Conservation (phyloP, 1,140 invertebrate species). For the Atta colombica region DNA sequence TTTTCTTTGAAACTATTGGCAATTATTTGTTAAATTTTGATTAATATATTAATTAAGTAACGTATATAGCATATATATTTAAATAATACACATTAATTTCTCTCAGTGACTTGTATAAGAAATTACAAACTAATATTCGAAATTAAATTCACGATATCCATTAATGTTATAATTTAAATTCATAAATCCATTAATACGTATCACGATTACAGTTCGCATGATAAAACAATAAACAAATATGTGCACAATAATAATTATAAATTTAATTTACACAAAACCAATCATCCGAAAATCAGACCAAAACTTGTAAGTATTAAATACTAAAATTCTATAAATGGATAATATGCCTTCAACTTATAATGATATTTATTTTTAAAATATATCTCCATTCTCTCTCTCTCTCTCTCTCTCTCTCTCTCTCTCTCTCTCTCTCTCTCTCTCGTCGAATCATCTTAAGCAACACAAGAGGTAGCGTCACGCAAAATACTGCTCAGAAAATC, state of each 20-base stretch:
- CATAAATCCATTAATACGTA: background rate
- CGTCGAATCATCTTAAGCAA: background rate
- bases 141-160: background rate
- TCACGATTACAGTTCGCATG: background rate
- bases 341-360: background rate
- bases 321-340: background rate
- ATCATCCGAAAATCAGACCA: background rate
- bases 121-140: background rate
- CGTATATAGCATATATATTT: background rate
- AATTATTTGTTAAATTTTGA: background rate
- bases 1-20: background rate
- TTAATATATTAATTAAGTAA: slow-evolving; percentile 2
- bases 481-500: background rate
- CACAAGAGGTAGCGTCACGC: background rate
- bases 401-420: too few relatives aligned
- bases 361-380: background rate
- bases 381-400: background rate
- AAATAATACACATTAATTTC: slow-evolving; percentile 4
- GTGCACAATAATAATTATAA: background rate
- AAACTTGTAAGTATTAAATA: background rate
- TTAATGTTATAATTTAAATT: slow-evolving; percentile 6
- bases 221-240: slow-evolving; percentile 35
- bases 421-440: background rate
- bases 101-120: background rate
- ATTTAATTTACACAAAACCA: background rate